phyloP scores from a whole-genome alignment of 2,113 vertebrate species.

The Polypterus senegalus region DNA sequence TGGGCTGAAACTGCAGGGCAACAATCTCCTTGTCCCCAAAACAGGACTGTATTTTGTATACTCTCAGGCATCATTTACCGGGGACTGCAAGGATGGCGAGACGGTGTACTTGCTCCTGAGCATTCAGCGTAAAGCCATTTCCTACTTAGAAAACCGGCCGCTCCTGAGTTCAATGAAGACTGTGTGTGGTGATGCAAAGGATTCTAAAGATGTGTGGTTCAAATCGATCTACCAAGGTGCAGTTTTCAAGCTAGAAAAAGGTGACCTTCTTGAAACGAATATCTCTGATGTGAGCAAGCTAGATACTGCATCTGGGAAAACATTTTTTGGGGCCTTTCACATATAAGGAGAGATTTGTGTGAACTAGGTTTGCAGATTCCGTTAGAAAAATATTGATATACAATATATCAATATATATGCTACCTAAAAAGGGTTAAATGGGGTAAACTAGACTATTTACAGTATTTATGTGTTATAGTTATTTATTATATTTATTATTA shows the following conservation, averaged over 20 bases:
- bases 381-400: too few relatives aligned
- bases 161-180: constrained; percentile 39
- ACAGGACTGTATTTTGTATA: constrained; percentile 50
- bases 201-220: constrained; percentile 20
- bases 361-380: too few relatives aligned
- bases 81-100: constrained; percentile 23
- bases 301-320: too few relatives aligned
- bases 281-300: too few relatives aligned
- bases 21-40: constrained; percentile 36
- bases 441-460: too few relatives aligned
- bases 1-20: constrained; percentile 25
- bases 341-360: too few relatives aligned
- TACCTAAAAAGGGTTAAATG: too few relatives aligned
- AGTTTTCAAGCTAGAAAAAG: constrained; percentile 32
- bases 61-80: constrained; percentile 44
- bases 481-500: too few relatives aligned
- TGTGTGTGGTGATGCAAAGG: constrained; percentile 22
- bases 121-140: constrained; percentile 28
- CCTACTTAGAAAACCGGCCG: constrained; percentile 12
- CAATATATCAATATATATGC: too few relatives aligned
- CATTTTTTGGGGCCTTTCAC: too few relatives aligned
- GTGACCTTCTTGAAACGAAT: constrained; percentile 20
- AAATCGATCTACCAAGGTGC: constrained; percentile 42
- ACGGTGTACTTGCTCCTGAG: constrained; percentile 37
- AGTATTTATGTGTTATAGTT: too few relatives aligned